phyloP scores from a whole-genome alignment of 2,113 vertebrate genomes.

The Paraplagusia blochii region DNA sequence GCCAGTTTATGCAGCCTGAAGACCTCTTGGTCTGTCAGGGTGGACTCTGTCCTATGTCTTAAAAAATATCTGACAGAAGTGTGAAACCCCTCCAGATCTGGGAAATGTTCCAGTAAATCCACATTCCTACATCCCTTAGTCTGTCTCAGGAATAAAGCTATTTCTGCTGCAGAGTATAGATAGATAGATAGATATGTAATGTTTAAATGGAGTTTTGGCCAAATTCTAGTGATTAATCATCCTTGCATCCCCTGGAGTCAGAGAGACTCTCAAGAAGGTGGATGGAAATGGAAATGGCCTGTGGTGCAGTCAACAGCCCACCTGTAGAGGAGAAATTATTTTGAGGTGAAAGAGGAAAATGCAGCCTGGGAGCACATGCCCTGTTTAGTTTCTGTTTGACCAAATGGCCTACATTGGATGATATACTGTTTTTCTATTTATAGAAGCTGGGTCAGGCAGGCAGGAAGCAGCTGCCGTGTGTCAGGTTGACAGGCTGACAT shows the following conservation, averaged over 20 bases:
- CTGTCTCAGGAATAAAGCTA: too few species aligned
- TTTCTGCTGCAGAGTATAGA: too few species aligned
- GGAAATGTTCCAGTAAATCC: too few species aligned
- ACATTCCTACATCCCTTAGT: too few species aligned
- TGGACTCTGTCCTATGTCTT: too few species aligned
- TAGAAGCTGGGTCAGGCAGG: constrained; percentile 58
- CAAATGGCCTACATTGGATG: constrained; percentile 72
- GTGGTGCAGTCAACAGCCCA: constrained; percentile 10
- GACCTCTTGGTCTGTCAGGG: too few species aligned
- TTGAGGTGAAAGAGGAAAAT: constrained; percentile 42
- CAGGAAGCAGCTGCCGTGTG: constrained; percentile 71
- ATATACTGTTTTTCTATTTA: constrained; percentile 66
- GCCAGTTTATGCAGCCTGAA: too few species aligned
- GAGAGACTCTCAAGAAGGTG: constrained; percentile 11
- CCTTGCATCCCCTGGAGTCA: constrained; percentile 19
- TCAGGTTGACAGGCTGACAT: constrained; percentile 71
- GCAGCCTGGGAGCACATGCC: constrained; percentile 30
- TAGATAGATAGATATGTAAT: too few species aligned
- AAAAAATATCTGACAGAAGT: too few species aligned
- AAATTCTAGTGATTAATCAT: constrained; percentile 38
- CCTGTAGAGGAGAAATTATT: constrained; percentile 31
- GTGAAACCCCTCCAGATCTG: too few species aligned
- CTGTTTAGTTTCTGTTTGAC: constrained; percentile 69
- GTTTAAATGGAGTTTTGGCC: too few species aligned
- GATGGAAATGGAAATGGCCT: constrained; percentile 8